phyloP scores from a whole-genome alignment of 2,888 invertebrate genomes.

The Acleris sparsana region DNA sequence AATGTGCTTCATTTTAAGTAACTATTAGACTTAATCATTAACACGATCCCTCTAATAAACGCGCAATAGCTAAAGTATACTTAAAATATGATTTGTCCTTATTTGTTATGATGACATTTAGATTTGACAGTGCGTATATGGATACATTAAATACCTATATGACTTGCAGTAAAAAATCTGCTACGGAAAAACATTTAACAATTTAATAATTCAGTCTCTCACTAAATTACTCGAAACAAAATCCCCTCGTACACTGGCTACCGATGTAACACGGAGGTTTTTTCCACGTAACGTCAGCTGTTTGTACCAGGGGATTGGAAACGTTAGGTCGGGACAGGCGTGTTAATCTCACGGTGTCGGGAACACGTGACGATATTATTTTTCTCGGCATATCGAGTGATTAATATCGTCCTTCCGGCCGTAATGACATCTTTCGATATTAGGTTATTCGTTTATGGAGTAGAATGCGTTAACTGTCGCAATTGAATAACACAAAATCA shows the following conservation, averaged over 20 bases:
- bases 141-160: no score
- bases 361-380: constrained; percentile 81
- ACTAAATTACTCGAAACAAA: constrained; percentile 35
- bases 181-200: not conserved
- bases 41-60: no score
- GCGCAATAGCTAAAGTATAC: no score
- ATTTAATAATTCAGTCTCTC: constrained; percentile 8
- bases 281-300: constrained; percentile 34
- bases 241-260: constrained; percentile 26
- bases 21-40: no score
- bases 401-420: constrained; percentile 77
- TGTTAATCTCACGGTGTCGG: constrained; percentile 79
- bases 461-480: constrained; percentile 52
- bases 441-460: constrained; percentile 53
- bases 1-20: no score
- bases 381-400: constrained; percentile 74
- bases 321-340: constrained; percentile 56
- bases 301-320: constrained; percentile 33
- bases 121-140: no score
- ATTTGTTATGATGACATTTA: no score
- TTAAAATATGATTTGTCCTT: no score
- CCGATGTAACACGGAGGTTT: constrained; percentile 26
- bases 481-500: no score
- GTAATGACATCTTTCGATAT: constrained; percentile 67
- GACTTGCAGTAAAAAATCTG: no score